Percentiles rank a stretch among this genome's conserved stretches.
Evolutionary conservation across 2,888 invertebrate genomes (phyloP).

Genomic region (Scrobipalpa atriplicella): DNA sequence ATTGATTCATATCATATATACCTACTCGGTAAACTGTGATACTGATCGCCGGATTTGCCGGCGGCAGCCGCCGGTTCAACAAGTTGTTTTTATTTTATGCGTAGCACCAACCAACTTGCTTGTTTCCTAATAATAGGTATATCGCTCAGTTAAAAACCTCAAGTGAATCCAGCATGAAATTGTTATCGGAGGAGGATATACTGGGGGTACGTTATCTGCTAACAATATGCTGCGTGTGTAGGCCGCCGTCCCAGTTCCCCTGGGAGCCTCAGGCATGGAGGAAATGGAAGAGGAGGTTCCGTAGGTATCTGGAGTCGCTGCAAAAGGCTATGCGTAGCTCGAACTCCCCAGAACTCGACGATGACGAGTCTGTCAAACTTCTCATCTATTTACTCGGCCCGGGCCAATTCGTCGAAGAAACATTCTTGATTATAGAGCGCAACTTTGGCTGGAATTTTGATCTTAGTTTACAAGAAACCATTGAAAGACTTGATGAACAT

Average conservation of each 20-base stretch:
- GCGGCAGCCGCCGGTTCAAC: background rate
- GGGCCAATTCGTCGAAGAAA: constrained; percentile 12
- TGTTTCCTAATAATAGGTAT: too few relatives aligned
- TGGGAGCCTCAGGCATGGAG: background rate
- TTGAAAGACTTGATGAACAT: constrained; percentile 2
- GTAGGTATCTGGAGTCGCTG: background rate
- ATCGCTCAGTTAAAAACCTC: background rate
- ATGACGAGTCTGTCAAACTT: background rate
- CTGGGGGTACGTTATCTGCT: background rate
- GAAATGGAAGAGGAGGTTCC: constrained; percentile 17
- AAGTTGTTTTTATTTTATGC: background rate
- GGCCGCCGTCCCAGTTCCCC: background rate
- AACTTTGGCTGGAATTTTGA: background rate
- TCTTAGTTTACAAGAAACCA: background rate
- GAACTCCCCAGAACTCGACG: background rate
- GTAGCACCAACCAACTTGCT: too few relatives aligned
- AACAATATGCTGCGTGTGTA: background rate
- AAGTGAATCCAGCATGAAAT: background rate
- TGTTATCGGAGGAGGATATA: constrained; percentile 2
- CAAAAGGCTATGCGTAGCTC: background rate
- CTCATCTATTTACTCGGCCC: constrained; percentile 9
- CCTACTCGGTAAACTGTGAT: too few relatives aligned
- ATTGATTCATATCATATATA: too few relatives aligned
- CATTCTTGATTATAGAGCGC: background rate
- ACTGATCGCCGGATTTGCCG: too few relatives aligned